A percentile compares a stretch with the other conserved stretches of the same genome.
Conservation (phyloP, 2,797 vertebrate genomes). For the Coregonus sp. region DNA sequence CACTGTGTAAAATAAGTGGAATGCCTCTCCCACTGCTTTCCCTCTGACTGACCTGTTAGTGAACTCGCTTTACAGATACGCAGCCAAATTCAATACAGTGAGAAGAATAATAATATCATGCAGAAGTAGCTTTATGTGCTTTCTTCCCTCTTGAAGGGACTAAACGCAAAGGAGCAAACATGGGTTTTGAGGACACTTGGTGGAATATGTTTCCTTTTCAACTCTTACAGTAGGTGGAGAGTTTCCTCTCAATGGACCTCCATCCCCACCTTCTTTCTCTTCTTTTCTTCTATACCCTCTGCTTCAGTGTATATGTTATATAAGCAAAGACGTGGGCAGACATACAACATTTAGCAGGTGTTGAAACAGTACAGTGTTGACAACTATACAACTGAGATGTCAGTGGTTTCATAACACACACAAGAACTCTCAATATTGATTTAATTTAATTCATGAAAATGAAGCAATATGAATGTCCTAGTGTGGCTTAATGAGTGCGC, state of each 20-base stretch:
- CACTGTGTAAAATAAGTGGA: constrained; percentile 21
- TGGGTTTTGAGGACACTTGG: background rate
- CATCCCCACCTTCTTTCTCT: background rate
- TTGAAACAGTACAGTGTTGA: background rate
- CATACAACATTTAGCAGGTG: background rate
- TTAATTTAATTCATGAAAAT: too few species aligned
- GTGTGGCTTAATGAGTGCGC: too few species aligned
- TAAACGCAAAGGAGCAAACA: background rate
- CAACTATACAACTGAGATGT: too few species aligned
- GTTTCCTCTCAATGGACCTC: background rate
- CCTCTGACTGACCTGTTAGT: constrained; percentile 18
- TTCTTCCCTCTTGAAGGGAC: background rate
- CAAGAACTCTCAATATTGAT: too few species aligned
- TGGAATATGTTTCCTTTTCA: background rate
- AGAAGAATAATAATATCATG: background rate
- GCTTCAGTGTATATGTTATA: background rate
- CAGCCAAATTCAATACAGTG: background rate
- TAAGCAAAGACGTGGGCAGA: background rate
- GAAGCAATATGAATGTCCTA: too few species aligned
- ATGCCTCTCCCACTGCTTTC: background rate
- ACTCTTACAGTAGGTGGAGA: background rate
- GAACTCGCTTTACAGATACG: constrained; percentile 10
- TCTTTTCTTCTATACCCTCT: background rate
- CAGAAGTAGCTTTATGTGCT: background rate
- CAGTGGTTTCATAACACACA: too few species aligned